Evolutionary conservation across 1,140 invertebrate species (phyloP), one percentile per base, ranked within the genome.

Genomic region (Ptiloglossa arizonensis): DNA sequence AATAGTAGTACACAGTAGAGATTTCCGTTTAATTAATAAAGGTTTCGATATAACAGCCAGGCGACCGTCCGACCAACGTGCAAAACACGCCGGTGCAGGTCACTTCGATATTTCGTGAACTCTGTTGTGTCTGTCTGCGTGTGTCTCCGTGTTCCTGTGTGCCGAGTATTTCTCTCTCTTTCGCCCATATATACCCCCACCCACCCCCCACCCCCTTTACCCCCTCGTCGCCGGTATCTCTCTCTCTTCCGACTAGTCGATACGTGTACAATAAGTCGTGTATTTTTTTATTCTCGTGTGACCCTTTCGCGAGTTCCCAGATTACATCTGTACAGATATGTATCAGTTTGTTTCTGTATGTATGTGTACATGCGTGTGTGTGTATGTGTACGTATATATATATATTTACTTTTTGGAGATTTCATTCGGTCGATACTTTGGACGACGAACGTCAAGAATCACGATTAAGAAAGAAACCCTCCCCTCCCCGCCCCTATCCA

Each of bases 21-120:
- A 79, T 85, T 87, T 86, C 79, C 69, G 81, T 88, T 88, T 87
- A 87, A 88, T 90, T 82, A 88, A 89, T 85, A 79, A 90, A 88
- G 64, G 68, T 87, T 88, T 87, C 78, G 85, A 89, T 87, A 85
- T 90, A 91, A 90, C 90, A 91, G 89, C 89, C 89, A 90, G 89
- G 74, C 79, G 89, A 89, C 86, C 86, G 85, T 72, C 27, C 62
- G 27, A 32, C n/a, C 70, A 27, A 78, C 50, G 66, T 56, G 48
- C 27, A 15, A 57, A 38, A 11, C 38, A 57, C 62, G 64, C 72
- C 64, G 62, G 71, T 83, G 72, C 74, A 73, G 79, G 68, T 74
- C 79, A 59, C 64, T 80, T 79, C 81, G 48, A 68, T 83, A 79
- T 62, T 66, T 82, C 69, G 74, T 86, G 79, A 89, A 88, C 83